Evolutionary conservation across 2,888 invertebrate species (phyloP).

Genomic region (Cryptus armator): DNA sequence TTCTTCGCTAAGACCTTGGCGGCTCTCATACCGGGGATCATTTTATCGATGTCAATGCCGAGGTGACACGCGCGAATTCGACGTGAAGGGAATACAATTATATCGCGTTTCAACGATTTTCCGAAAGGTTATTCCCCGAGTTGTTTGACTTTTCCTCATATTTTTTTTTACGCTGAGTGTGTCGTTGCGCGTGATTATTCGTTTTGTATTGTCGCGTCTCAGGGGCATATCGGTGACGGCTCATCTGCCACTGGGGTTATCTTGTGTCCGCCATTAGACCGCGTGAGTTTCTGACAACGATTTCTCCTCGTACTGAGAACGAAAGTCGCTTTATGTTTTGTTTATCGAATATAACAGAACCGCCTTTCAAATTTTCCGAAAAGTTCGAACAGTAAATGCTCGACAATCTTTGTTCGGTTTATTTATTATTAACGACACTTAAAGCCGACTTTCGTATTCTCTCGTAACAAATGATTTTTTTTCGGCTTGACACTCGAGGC

Average conservation of each 20-base stretch:
- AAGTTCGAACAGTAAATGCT: neutral
- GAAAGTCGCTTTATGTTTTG: neutral
- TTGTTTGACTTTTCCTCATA: neutral
- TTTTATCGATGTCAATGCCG: constrained; percentile 38
- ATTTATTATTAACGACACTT: constrained; percentile 1
- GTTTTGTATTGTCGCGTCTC: neutral
- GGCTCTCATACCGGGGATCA: neutral
- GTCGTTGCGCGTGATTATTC: neutral
- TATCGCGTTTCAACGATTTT: neutral
- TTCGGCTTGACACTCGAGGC: no score
- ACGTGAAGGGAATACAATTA: constrained; percentile 7
- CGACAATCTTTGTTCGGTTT: constrained; percentile 18
- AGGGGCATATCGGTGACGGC: constrained; percentile 26
- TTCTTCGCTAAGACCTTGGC: neutral
- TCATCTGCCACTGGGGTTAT: constrained; percentile 52
- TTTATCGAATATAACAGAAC: neutral
- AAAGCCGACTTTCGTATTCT: neutral
- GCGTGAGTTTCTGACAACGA: neutral
- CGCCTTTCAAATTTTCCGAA: neutral
- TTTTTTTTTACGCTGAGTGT: neutral
- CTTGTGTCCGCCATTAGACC: constrained; percentile 6
- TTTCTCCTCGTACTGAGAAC: neutral
- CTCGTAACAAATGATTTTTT: neutral
- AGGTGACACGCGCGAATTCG: constrained; percentile 12
- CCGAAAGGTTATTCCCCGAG: constrained; percentile 19